phyloP scores from a whole-genome alignment of 2,113 vertebrate genomes.

The Silurus glanis region DNA sequence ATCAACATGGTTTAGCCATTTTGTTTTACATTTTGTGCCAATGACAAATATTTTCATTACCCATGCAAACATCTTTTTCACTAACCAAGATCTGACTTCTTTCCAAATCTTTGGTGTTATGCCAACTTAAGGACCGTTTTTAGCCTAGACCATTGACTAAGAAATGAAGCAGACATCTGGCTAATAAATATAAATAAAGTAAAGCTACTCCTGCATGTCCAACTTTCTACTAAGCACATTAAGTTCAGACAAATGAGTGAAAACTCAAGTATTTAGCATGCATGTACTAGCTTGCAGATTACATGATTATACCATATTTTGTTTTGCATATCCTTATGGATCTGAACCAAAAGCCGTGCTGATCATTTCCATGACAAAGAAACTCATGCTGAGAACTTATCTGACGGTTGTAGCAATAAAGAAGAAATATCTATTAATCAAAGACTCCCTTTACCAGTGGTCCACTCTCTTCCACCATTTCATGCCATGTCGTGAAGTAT shows the following conservation, averaged over 20 bases:
- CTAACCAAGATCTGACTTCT: neutral
- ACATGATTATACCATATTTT: neutral
- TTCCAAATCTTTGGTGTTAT: neutral
- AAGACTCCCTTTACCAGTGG: conserved; percentile 59
- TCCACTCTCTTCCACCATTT: conserved; percentile 11
- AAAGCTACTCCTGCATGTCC: neutral
- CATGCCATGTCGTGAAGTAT: neutral
- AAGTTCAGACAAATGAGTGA: conserved; percentile 18
- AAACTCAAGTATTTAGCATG: conserved; percentile 13
- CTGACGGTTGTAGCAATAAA: conserved; percentile 7
- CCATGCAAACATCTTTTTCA: conserved; percentile 21
- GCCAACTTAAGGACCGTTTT: neutral
- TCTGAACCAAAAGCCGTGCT: conserved; percentile 31
- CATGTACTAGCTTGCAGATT: conserved; percentile 7
- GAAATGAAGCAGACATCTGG: neutral
- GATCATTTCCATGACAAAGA: conserved; percentile 35
- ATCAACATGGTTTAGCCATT: conserved; percentile 43
- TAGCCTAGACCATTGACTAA: neutral
- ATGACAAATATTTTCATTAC: neutral
- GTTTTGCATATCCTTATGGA: neutral
- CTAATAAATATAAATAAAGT: neutral
- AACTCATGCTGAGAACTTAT: neutral
- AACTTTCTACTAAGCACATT: neutral
- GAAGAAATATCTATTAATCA: conserved; percentile 20
- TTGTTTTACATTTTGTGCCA: conserved; percentile 1